A percentile compares a stretch with the other conserved stretches of the same genome.
Evolutionary conservation across 2,113 vertebrate genomes (phyloP).

Genomic region (Phaethon lepturus): DNA sequence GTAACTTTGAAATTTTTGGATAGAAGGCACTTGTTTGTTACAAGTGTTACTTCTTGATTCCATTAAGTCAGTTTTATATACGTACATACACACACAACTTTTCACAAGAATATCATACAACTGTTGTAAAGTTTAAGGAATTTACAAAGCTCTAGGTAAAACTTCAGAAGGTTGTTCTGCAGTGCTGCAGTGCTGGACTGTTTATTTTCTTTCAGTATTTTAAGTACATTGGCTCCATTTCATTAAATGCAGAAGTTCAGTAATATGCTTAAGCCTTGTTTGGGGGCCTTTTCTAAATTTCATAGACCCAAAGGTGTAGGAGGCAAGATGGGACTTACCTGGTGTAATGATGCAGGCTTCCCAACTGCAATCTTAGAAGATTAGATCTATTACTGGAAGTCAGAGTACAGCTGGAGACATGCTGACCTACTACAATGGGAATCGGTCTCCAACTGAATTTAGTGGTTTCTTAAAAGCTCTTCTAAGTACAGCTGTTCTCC

Average conservation of each 20-base stretch:
- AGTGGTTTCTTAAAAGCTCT: slow-evolving; percentile 25
- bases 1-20: background rate
- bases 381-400: slow-evolving; percentile 33
- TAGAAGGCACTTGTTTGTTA: background rate
- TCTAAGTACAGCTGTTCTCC: background rate
- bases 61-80: background rate
- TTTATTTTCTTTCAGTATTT: background rate
- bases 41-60: background rate
- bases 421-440: slow-evolving; percentile 22
- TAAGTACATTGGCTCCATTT: background rate
- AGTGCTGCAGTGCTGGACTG: background rate
- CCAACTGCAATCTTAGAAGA: slow-evolving; percentile 12
- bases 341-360: background rate
- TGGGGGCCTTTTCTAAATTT: background rate
- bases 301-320: background rate
- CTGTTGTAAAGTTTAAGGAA: background rate
- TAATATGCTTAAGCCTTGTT: background rate
- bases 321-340: background rate
- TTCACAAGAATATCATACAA: background rate
- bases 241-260: background rate
- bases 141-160: background rate
- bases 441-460: background rate
- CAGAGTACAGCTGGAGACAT: background rate
- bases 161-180: background rate
- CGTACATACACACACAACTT: background rate